phyloP scores from a whole-genome alignment of 1,140 invertebrate genomes.

The Brachionus calyciflorus region DNA sequence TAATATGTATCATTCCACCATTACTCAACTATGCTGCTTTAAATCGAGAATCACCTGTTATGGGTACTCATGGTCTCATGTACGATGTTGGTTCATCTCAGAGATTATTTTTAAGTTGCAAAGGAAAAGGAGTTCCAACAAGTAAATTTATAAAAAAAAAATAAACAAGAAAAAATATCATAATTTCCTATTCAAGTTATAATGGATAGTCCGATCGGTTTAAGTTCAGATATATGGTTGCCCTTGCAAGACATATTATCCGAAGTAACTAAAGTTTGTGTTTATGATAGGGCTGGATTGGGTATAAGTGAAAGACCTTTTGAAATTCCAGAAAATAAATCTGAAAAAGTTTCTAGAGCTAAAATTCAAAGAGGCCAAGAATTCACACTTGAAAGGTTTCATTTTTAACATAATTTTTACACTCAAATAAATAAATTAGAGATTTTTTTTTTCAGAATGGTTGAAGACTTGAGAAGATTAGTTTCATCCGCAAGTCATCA shows the following conservation, averaged over 20 bases:
- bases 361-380: conserved; percentile 16
- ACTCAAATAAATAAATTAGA: not conserved
- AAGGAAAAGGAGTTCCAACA: conserved; percentile 54
- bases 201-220: conserved; percentile 58
- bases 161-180: too few relatives aligned
- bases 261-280: conserved; percentile 54
- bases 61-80: conserved; percentile 52
- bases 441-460: conserved; percentile 55
- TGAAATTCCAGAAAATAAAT: conserved; percentile 47
- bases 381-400: conserved; percentile 57
- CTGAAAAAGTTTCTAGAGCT: not conserved
- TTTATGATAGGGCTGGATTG: conserved; percentile 59
- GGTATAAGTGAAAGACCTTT: conserved; percentile 59
- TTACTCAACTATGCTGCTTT: conserved; percentile 55
- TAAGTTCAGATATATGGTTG: conserved; percentile 58
- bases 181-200: conserved; percentile 52
- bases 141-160: conserved; percentile 47
- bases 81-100: conserved; percentile 57
- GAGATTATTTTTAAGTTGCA: conserved; percentile 54
- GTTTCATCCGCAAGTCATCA: conserved; percentile 57
- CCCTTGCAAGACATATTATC: conserved; percentile 52
- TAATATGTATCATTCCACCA: conserved; percentile 51
- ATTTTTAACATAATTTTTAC: not conserved
- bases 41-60: conserved; percentile 50
- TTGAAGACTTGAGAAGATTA: conserved; percentile 57